Evolutionary conservation across 2,888 invertebrate species (phyloP), one percentile per base, ranked within the genome.

Genomic region (Enoplolaimus lenunculus): DNA sequence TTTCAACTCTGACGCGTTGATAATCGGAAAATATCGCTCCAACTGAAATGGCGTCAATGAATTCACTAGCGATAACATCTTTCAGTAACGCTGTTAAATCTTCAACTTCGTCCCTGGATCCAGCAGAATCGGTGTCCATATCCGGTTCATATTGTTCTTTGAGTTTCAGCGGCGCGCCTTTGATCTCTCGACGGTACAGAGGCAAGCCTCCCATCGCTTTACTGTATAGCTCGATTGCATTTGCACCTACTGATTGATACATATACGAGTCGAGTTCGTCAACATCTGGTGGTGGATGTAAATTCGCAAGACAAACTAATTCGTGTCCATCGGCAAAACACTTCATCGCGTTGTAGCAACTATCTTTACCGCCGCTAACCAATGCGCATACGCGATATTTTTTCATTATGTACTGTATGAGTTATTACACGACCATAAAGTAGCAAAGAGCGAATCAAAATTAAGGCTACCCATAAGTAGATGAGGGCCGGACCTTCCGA

Each of bases 191-290:
- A 73, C 91, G 86, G 82, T 89, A 97, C 68, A 99, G 83, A 0
- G 97, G 97, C 72, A 98, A 82, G 7, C 71, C 26, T 1, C 87
- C 90, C 88, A 95, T 90, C 1, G 98, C 95, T 81, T 92, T 89
- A 33, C 93, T 91, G 81, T 94, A 90, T 33, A 79, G 77, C 75
- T 89, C 88, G 74, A 98, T 89, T 28, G 91, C 93, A 84, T 94
- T 91, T 81, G 93, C 91, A 0, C 97, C 98, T 70, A 98, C 97
- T 68, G 94, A 94, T 85, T 99, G 98, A 81, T 95, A 98, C 98
- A 99, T 99, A 81, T 91, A 97, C 80, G 93, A 93, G 82, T 95
- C 94, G 78, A 93, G 81, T 82, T 94, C 94, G 86, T 90, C 62
- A 62, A 62, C 62, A 31, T 88, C 82, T 86, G 86, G 73, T 29